Evolutionary conservation across 1,140 invertebrate genomes (phyloP), one percentile per base, ranked within the genome.

Genomic region (Camponotus floridanus): DNA sequence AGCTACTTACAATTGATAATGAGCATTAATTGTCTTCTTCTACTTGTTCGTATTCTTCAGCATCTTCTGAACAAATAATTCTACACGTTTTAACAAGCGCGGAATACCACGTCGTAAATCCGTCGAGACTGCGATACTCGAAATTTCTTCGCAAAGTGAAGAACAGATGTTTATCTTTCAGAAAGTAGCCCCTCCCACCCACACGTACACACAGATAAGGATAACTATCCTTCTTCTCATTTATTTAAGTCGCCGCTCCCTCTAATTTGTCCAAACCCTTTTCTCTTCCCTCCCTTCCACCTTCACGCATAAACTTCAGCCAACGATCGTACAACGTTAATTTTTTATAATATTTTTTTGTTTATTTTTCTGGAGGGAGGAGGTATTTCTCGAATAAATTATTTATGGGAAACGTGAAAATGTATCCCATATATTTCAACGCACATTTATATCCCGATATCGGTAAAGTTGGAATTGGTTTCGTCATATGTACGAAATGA

Each of bases 51-150:
- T 67, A 81, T 79, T 79, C 74, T 61, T 61, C 18, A 42, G 45
- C n/a, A 55, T 78, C 4, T 6, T 67, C 61, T 67, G 61, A n/a
- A 31, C 21, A 48, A 65, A 65, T 33, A 78, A 31, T 68, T 55
- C 21, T 51, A 31, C n/a, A 33, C 51, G 76, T 45, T 68, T 79
- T 79, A 79, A 79, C 55, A 79, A 79, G 62, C 76, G 62, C 45
- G n/a, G 62, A 67, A 79, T 79, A 68, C 33, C 62, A n/a, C 42
- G 45, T 68, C 65, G 55, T 67, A 79, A 79, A 79, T 79, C 76
- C 62, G 45, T 68, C 62, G 76, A 68, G 76, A 55, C 76, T 21
- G 73, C 36, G 36, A 39, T 59, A 55, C 42, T 79, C 62, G 62
- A 79, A 79, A 79, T 79, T 79, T 79, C 76, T 68, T 68, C 45